Conservation (phyloP, 2,888 invertebrate genomes). For the Mantis religiosa region DNA sequence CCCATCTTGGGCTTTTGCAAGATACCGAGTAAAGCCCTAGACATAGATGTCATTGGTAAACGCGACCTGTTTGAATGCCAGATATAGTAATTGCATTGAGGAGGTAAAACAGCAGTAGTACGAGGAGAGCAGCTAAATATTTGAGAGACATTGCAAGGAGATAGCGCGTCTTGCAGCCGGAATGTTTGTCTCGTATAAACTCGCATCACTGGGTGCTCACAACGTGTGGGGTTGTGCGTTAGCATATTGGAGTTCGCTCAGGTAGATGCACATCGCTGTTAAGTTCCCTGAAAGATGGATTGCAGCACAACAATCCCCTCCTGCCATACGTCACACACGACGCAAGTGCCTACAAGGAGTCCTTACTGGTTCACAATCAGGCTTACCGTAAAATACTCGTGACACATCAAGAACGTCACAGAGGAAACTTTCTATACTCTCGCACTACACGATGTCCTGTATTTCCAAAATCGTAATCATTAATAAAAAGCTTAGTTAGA, state of each 20-base stretch:
- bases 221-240: not conserved
- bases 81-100: no score
- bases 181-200: not conserved
- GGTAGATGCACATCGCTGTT: conserved; percentile 4
- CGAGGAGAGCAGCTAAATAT: no score
- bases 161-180: not conserved
- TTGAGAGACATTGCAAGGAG: not conserved
- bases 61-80: no score
- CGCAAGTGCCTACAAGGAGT: not conserved
- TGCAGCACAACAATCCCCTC: not conserved
- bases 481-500: no score
- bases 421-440: no score
- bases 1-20: no score
- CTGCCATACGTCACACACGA: not conserved
- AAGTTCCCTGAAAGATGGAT: conserved; percentile 8
- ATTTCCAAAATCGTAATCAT: no score
- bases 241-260: conserved; percentile 6
- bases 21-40: no score
- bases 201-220: conserved; percentile 5
- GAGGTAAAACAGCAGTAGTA: no score
- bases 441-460: no score
- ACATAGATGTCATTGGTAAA: no score
- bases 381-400: not conserved
- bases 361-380: not conserved
- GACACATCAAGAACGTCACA: no score